A percentile compares a stretch with the other conserved stretches of the same genome.
Conservation (phyloP, 2,113 vertebrate species). For the Natator depressus region DNA sequence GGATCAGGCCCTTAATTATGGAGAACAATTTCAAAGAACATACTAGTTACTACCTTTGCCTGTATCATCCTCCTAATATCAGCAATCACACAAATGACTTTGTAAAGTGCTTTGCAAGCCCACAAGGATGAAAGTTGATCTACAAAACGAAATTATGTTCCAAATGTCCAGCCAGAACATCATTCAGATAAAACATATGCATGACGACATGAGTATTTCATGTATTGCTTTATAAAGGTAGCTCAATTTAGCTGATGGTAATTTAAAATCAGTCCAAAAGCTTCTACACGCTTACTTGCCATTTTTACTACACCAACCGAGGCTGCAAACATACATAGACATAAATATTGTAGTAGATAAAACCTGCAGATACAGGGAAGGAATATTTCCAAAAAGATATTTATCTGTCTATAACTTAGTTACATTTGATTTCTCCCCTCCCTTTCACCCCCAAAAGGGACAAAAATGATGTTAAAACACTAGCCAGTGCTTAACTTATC, state of each 20-base stretch:
- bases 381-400: background rate
- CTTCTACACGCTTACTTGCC: background rate
- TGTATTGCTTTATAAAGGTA: conserved; percentile 19
- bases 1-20: background rate
- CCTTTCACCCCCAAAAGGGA: background rate
- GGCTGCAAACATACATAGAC: background rate
- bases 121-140: background rate
- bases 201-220: conserved; percentile 11
- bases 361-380: background rate
- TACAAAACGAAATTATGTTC: background rate
- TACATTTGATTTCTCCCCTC: background rate
- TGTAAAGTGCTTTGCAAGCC: background rate
- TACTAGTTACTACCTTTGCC: conserved; percentile 1
- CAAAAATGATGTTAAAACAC: background rate
- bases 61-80: background rate
- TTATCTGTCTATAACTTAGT: background rate
- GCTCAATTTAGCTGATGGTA: conserved; percentile 40
- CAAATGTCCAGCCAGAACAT: background rate
- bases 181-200: background rate
- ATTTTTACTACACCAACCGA: background rate
- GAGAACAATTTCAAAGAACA: background rate
- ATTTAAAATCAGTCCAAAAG: conserved; percentile 25
- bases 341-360: background rate
- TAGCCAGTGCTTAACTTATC: background rate
- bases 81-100: background rate